Percentiles rank a stretch among this genome's conserved stretches.
These are phyloP conservation scores for Eilema caniola DNA, from an alignment of 2,888 invertebrate species.

Conservation along the genomic window DNA sequence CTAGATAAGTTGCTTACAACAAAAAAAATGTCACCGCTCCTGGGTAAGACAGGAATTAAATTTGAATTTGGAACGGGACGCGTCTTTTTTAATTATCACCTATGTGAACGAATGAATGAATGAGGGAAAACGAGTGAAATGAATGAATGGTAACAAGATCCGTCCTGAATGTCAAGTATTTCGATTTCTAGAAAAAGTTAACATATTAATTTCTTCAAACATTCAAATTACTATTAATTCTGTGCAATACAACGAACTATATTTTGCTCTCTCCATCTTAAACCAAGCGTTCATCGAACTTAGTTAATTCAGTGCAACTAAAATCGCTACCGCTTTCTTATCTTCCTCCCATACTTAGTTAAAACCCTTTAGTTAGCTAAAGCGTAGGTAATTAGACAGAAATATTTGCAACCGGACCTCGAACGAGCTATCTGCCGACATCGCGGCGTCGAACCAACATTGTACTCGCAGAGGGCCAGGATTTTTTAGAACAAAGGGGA, in stretches of 20 bases:
- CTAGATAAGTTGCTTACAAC: no score
- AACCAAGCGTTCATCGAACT: background rate
- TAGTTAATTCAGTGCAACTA: conserved; percentile 42
- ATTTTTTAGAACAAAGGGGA: conserved; percentile 54
- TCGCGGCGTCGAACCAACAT: conserved; percentile 71
- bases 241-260: background rate
- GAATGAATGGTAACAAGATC: no score
- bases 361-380: conserved; percentile 51
- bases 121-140: no score
- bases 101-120: no score
- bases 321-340: conserved; percentile 49
- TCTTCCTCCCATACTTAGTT: conserved; percentile 51
- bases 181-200: background rate
- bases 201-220: background rate
- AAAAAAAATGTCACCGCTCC: no score
- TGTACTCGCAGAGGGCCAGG: conserved; percentile 62
- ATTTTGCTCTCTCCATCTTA: background rate
- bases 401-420: conserved; percentile 69
- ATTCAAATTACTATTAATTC: background rate
- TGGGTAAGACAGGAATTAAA: no score
- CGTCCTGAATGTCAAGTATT: no score
- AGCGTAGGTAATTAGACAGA: conserved; percentile 73
- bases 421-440: conserved; percentile 74
- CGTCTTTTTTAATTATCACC: no score
- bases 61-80: no score